Conservation (phyloP, 2,888 invertebrate species). For the Ochlodes sylvanus region DNA sequence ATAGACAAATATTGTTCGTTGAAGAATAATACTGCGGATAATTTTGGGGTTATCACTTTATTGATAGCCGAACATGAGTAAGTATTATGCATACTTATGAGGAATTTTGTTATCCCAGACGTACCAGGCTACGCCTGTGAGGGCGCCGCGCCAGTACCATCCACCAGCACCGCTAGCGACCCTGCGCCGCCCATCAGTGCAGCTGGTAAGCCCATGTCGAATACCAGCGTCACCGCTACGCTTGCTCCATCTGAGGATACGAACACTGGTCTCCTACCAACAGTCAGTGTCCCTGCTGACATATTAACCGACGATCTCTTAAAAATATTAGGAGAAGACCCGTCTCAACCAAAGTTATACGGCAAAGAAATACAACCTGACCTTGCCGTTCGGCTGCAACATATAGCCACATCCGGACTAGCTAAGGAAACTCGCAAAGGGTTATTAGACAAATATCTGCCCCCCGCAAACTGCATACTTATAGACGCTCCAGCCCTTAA, state of each 20-base stretch:
- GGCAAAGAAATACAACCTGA: slow-evolving; percentile 44
- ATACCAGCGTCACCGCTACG: not conserved
- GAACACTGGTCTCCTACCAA: too few species aligned
- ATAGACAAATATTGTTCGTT: too few species aligned
- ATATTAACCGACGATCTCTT: slow-evolving; percentile 25
- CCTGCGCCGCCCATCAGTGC: too few species aligned
- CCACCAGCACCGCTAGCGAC: too few species aligned
- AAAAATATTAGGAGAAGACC: slow-evolving; percentile 41
- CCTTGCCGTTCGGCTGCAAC: slow-evolving; percentile 31
- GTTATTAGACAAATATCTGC: slow-evolving; percentile 40
- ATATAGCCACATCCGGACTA: slow-evolving; percentile 40
- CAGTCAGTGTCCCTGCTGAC: not conserved
- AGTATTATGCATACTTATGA: not conserved
- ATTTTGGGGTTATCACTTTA: too few species aligned
- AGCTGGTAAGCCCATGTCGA: not conserved
- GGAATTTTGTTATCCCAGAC: too few species aligned
- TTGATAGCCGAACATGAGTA: not conserved
- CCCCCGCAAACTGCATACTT: slow-evolving; percentile 42
- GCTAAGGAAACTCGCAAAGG: slow-evolving; percentile 43
- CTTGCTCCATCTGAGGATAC: too few species aligned
- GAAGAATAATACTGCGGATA: too few species aligned
- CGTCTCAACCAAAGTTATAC: slow-evolving; percentile 38
- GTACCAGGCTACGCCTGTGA: too few species aligned
- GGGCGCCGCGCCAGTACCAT: too few species aligned
- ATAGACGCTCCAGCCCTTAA: slow-evolving; percentile 47